These are phyloP conservation scores for Macroglossus sobrinus DNA, from an alignment of 2,113 vertebrate genomes.

Conservation along the genomic window DNA sequence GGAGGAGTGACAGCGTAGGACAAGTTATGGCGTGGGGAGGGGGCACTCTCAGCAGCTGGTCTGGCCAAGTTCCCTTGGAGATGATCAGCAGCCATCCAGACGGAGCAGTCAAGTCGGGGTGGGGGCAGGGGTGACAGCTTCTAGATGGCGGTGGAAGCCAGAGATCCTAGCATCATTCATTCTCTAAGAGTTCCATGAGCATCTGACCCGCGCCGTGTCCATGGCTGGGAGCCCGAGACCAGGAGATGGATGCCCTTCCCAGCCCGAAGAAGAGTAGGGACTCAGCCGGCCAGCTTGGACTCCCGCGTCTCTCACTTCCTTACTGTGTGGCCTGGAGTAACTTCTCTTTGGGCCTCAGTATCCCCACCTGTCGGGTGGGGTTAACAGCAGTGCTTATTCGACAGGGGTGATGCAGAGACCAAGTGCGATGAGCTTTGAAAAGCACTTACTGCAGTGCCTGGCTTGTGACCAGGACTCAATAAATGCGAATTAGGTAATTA, in stretches of 20 bases:
- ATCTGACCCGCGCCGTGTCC: not conserved
- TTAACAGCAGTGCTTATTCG: not conserved
- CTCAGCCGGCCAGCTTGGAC: not conserved
- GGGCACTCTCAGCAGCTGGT: rapidly evolving
- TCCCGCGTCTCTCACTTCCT: not conserved
- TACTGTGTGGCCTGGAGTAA: not conserved
- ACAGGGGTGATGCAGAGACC: not conserved
- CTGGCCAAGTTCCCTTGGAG: not conserved
- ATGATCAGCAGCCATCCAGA: rapidly evolving
- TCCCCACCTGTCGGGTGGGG: not conserved
- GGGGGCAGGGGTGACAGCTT: not conserved
- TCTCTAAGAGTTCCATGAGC: not conserved
- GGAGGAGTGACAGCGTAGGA: rapidly evolving
- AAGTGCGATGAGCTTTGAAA: not conserved
- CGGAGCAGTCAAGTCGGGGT: not conserved
- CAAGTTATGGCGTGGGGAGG: too few relatives aligned
- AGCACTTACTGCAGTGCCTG: not conserved
- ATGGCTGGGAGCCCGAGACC: not conserved
- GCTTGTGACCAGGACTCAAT: rapidly evolving
- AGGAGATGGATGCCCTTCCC: not conserved
- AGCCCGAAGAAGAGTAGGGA: not conserved
- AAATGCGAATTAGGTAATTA: not conserved
- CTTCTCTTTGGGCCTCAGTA: not conserved
- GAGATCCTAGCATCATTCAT: too few relatives aligned
- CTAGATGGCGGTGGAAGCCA: not conserved